Evolutionary conservation across 2,797 vertebrate species (phyloP), one percentile per base, ranked within the genome.

Genomic region (Allobates femoralis): DNA sequence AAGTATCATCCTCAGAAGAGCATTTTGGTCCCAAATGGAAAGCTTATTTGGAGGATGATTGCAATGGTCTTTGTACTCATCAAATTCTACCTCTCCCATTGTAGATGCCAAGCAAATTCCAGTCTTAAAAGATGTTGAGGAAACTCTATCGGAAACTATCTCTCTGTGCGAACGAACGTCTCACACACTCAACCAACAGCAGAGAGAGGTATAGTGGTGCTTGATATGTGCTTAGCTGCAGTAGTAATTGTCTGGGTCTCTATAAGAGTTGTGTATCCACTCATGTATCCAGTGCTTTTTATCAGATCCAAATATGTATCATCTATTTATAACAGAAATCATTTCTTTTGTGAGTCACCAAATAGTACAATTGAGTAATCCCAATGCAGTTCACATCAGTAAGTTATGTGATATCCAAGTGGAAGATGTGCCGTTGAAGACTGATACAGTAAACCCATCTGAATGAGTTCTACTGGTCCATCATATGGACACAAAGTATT

Each of bases 131-230:
- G 89, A 85, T 37, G 93, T 97, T 34, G 96, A 97, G 90, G 91
- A 92, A 66, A 95, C 93, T 14, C 91, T 97, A 80, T 91, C 92
- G 78, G 95, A 97, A 91, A 95, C 97, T 32, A 96, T 97, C 80
- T 92, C 92, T 69, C 93, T 99, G 88, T 98, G 97, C 93, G 95
- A 96, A 88, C 96, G 96, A 74, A 97, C 95, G 90, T 99, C 97
- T 1, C 93, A 96, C 53, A 95, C 90, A 88, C 94, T 99, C 80
- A 93, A 96, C 91, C 96, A 96, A 91, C 95, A 96, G 46, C 96
- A 99, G 76, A 95, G 96, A 94, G 96, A 99, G 96, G 98, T 98
- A 93, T 21, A 30, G 10, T 14, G 16, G 30, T 77, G 51, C 26
- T 18, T 28, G 41, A 16, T 18, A 28, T 73, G 69, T 73, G 34